phyloP scores from a whole-genome alignment of 2,888 invertebrate species.

The Chloroclysta siterata region DNA sequence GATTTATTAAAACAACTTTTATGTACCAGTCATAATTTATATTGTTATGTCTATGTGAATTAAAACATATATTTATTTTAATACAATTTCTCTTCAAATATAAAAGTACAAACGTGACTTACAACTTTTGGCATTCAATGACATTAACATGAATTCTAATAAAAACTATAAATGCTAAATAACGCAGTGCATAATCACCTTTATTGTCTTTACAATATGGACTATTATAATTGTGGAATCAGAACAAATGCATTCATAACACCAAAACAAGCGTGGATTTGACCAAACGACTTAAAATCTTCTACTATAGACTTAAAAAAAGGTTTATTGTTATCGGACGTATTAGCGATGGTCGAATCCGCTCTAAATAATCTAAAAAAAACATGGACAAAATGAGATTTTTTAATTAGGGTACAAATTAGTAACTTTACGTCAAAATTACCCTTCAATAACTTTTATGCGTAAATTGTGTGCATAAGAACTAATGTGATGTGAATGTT shows the following conservation, averaged over 20 bases:
- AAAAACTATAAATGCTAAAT: conserved; percentile 67
- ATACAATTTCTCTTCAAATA: conserved; percentile 66
- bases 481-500: too few species aligned
- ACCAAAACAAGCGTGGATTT: conserved; percentile 1
- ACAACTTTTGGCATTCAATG: conserved; percentile 50
- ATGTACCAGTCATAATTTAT: conserved; percentile 66
- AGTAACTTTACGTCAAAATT: too few species aligned
- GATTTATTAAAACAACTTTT: conserved; percentile 22
- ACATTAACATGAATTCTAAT: conserved; percentile 39
- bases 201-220: conserved; percentile 57
- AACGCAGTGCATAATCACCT: conserved; percentile 52
- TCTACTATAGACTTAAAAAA: too few species aligned
- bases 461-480: too few species aligned
- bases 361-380: background rate
- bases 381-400: background rate
- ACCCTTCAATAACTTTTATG: too few species aligned
- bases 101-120: conserved; percentile 79
- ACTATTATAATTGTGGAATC: conserved; percentile 35
- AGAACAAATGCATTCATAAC: conserved; percentile 37
- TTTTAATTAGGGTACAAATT: too few species aligned
- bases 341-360: too few species aligned
- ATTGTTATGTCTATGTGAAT: conserved; percentile 52
- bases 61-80: conserved; percentile 47
- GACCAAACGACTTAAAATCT: too few species aligned
- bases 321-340: too few species aligned